Evolutionary conservation across 2,888 invertebrate genomes (phyloP), one percentile per base, ranked within the genome.

Genomic region (Neoscelio sp.): DNA sequence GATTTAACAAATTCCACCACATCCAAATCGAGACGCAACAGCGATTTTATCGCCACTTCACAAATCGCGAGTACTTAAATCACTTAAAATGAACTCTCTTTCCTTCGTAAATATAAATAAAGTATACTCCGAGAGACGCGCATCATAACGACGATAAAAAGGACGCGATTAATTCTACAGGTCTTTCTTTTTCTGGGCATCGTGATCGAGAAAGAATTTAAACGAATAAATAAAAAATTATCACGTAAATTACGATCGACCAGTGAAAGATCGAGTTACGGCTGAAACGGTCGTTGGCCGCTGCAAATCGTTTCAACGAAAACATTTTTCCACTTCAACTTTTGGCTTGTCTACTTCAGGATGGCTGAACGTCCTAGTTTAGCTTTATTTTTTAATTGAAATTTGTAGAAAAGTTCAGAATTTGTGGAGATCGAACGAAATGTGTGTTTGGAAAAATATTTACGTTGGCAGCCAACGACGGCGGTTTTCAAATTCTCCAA

Each of bases 401-500:
- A 12, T 35, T 10, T 35, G 13, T 35, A 35, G 13, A 13, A 35
- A 12, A 26, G 26, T 7, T 5, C 7, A n/a, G n/a, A 33, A 33
- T 8, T 2, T 8, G n/a, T 33, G 17, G 35, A 50, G 2, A 20
- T 65, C 26, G 26, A 76, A 20, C 35, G n/a, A n/a, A 54, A 42
- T 62, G 62, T 65, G n/a, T n/a, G n/a, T n/a, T n/a, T n/a, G n/a
- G n/a, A n/a, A n/a, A n/a, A n/a, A n/a, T n/a, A n/a, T n/a, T n/a
- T n/a, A n/a, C n/a, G n/a, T n/a, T n/a, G n/a, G n/a, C n/a, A 73
- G 80, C 77, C 73, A 81, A 73, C 76, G 68, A 82, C 82, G 78
- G 74, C 46, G 46, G 38, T 73, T 73, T 85, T 85, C 82, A 80
- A 88, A 87, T 87, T 87, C 89, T 87, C 88, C 88, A 88, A 89